Conservation (phyloP, 2,888 invertebrate species). For the Trisateles emortualis region DNA sequence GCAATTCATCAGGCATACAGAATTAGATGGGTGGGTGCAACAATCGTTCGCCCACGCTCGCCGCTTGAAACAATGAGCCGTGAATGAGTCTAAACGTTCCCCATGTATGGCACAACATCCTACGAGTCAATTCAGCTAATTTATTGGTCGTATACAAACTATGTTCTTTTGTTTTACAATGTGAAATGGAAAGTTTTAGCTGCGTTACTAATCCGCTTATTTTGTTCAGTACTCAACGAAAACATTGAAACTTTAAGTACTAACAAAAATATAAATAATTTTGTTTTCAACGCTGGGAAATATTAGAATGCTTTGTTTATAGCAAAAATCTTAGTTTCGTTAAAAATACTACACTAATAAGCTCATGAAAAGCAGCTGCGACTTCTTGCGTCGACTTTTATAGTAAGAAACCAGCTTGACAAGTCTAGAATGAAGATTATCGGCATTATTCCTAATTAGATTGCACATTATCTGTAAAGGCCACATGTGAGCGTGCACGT, state of each 20-base stretch:
- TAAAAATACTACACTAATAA: neutral
- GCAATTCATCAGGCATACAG: constrained; percentile 68
- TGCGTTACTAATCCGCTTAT: neutral
- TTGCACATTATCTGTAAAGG: constrained; percentile 49
- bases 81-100: constrained; percentile 62
- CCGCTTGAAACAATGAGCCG: constrained; percentile 69
- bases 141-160: constrained; percentile 47
- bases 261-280: neutral
- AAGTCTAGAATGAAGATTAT: constrained; percentile 41
- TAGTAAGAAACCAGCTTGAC: constrained; percentile 25
- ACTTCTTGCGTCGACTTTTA: constrained; percentile 35
- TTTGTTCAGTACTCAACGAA: neutral
- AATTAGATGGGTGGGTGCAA: constrained; percentile 75
- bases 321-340: neutral
- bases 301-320: neutral
- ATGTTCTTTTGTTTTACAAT: constrained; percentile 39
- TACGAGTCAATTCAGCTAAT: constrained; percentile 62
- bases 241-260: neutral
- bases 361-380: constrained; percentile 3
- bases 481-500: constrained; percentile 55
- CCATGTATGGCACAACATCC: constrained; percentile 64
- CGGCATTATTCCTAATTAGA: constrained; percentile 55
- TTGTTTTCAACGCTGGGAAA: neutral
- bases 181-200: constrained; percentile 39
- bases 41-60: constrained; percentile 71